These are phyloP conservation scores for Helicorthomorpha holstii DNA, from an alignment of 1,140 invertebrate genomes.

Conservation along the genomic window DNA sequence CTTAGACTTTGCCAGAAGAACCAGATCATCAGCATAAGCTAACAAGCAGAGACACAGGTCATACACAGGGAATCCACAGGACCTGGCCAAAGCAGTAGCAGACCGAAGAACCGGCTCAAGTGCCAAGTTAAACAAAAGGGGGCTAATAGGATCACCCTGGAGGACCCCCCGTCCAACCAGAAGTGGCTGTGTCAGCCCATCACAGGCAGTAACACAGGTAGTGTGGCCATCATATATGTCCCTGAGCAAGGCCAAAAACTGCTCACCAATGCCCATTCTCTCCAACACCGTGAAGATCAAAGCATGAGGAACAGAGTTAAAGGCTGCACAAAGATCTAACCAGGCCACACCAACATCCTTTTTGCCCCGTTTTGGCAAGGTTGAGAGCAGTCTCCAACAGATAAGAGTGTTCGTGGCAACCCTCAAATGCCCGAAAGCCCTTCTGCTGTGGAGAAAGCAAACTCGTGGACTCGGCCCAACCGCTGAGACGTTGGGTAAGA, in stretches of 20 bases:
- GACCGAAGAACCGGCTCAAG: conserved; percentile 14
- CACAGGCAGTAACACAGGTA: no score
- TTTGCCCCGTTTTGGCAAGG: conserved; percentile 7
- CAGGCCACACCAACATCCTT: conserved; percentile 11
- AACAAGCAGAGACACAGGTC: not conserved
- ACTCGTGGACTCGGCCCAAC: not conserved
- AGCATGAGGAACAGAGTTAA: conserved; percentile 20
- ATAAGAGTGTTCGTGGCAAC: conserved; percentile 9
- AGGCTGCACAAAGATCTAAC: conserved; percentile 18
- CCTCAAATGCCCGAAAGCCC: conserved; percentile 12
- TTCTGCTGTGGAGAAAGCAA: conserved; percentile 12
- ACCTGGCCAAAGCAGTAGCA: not conserved
- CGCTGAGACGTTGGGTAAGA: conserved; percentile 2
- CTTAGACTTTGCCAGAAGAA: not conserved
- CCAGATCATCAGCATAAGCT: conserved; percentile 12
- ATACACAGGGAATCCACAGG: not conserved
- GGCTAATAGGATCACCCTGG: conserved; percentile 20
- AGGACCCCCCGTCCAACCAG: no score
- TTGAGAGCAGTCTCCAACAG: conserved; percentile 9
- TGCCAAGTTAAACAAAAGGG: conserved; percentile 19
- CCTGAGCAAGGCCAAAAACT: conserved; percentile 8
- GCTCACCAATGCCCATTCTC: no score
- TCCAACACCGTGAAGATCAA: conserved; percentile 6
- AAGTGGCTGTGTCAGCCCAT: no score
- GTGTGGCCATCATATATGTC: conserved; percentile 6